phyloP scores from a whole-genome alignment of 2,888 invertebrate genomes.

The Achlya flavicornis region DNA sequence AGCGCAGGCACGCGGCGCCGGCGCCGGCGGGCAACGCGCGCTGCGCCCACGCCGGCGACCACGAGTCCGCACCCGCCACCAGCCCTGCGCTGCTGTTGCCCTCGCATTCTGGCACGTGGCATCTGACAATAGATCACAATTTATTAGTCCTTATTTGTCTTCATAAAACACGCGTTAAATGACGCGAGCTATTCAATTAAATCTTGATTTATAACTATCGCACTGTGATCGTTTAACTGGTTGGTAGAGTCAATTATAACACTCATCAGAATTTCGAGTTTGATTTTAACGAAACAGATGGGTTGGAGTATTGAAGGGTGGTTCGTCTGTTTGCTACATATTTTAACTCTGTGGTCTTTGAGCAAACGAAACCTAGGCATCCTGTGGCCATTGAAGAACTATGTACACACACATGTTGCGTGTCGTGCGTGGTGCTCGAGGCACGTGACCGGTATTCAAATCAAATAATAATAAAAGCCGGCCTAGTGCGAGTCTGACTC shows the following conservation, averaged over 20 bases:
- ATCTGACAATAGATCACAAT: constrained; percentile 52
- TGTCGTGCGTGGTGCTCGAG: not conserved
- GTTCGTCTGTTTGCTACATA: not conserved
- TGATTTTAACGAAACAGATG: no score
- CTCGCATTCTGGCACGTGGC: constrained; percentile 82
- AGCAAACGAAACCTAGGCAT: not conserved
- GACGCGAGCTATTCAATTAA: not conserved
- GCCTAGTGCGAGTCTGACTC: no score
- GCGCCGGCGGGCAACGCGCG: constrained; percentile 48
- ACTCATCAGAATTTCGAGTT: no score
- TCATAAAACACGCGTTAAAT: not conserved
- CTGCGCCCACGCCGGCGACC: constrained; percentile 36
- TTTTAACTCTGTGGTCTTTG: not conserved
- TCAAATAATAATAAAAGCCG: not conserved
- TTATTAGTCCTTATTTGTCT: not conserved
- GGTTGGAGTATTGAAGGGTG: not conserved
- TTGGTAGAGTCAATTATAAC: no score
- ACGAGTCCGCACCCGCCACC: constrained; percentile 37
- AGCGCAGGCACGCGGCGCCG: constrained; percentile 57
- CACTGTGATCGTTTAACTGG: not conserved
- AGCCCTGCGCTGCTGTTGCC: constrained; percentile 42
- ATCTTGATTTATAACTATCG: not conserved
- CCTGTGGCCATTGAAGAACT: not conserved
- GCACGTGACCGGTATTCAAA: not conserved
- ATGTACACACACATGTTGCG: not conserved